Evolutionary conservation across 2,113 vertebrate genomes (phyloP).

Genomic region (Butorides virescens): DNA sequence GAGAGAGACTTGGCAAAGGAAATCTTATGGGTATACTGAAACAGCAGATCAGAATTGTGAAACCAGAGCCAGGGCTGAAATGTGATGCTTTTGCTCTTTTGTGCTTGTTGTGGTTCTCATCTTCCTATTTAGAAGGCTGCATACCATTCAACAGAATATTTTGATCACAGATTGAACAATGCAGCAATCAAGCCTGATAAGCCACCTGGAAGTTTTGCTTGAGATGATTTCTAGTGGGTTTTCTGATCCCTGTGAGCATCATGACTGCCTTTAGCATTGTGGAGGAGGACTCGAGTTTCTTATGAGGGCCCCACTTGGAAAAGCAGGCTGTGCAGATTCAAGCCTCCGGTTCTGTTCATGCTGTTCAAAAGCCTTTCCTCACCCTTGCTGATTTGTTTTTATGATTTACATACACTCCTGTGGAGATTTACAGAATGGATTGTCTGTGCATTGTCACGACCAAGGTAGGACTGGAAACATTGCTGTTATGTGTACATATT

Average conservation of each 20-base stretch:
- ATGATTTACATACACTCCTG: conserved; percentile 80
- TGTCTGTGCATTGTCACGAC: conserved; percentile 98
- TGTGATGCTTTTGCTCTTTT: conserved; percentile 75
- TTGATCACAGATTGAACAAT: conserved; percentile 69
- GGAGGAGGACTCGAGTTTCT: conserved; percentile 82
- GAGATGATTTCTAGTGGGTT: conserved; percentile 77
- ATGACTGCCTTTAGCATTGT: conserved; percentile 79
- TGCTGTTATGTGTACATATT: conserved; percentile 66
- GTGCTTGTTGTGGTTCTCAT: conserved; percentile 69
- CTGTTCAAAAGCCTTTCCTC: conserved; percentile 72
- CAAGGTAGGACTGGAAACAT: conserved; percentile 88
- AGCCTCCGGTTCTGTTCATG: conserved; percentile 70
- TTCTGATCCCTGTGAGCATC: conserved; percentile 79
- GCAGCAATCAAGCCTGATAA: conserved; percentile 72
- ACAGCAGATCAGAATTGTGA: conserved; percentile 76
- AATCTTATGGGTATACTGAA: conserved; percentile 72
- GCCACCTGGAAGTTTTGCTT: conserved; percentile 75
- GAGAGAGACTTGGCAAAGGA: conserved; percentile 70
- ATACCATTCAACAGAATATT: conserved; percentile 69
- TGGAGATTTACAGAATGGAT: conserved; percentile 88
- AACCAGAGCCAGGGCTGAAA: conserved; percentile 78
- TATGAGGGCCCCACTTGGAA: conserved; percentile 76
- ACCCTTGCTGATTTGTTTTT: conserved; percentile 78
- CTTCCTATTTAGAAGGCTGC: conserved; percentile 60
- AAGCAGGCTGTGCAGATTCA: conserved; percentile 77